phyloP scores from a whole-genome alignment of 2,113 vertebrate species.

The Periophthalmus modestus region DNA sequence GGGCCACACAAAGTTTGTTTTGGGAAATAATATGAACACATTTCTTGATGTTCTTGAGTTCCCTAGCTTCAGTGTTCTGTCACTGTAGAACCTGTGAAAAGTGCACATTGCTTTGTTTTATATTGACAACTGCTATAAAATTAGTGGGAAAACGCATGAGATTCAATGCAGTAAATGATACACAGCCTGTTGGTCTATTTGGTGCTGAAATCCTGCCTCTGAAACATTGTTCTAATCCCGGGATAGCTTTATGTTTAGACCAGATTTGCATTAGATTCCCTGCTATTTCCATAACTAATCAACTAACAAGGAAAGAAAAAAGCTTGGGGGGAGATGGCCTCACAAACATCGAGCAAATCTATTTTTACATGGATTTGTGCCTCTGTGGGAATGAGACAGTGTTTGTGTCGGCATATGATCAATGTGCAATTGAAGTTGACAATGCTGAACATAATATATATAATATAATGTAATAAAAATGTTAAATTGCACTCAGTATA shows the following conservation, averaged over 20 bases:
- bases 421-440: slow-evolving; percentile 47
- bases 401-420: slow-evolving; percentile 40
- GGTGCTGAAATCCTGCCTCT: neutral
- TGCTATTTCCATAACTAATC: slow-evolving; percentile 52
- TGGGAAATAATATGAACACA: too few relatives aligned
- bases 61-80: neutral
- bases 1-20: too few relatives aligned
- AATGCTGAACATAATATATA: slow-evolving; percentile 33
- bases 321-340: slow-evolving; percentile 63
- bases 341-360: slow-evolving; percentile 48
- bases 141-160: neutral
- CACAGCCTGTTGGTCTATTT: too few relatives aligned
- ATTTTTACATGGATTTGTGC: slow-evolving; percentile 59
- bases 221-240: neutral
- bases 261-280: slow-evolving; percentile 17
- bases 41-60: neutral
- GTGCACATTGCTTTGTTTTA: neutral
- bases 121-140: neutral
- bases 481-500: slow-evolving; percentile 12
- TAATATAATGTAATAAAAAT: too few relatives aligned
- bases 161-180: neutral
- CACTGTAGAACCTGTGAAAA: neutral
- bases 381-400: slow-evolving; percentile 38
- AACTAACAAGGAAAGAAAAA: slow-evolving; percentile 61
- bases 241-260: slow-evolving; percentile 7